phyloP scores from a whole-genome alignment of 2,888 invertebrate species.

The Eulithis prunata region DNA sequence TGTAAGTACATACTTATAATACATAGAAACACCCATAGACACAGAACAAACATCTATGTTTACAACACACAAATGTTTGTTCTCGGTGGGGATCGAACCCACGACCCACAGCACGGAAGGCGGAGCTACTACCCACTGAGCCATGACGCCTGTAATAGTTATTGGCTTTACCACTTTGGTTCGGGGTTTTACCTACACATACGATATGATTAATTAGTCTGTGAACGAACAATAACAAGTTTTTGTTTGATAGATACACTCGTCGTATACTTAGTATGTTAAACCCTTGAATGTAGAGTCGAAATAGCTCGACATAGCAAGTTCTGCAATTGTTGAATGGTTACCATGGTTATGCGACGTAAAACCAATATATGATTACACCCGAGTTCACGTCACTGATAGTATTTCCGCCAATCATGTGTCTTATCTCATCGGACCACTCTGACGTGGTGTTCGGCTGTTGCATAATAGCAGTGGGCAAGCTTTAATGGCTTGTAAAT shows the following conservation, averaged over 20 bases:
- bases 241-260: no score
- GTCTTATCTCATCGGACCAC: slow-evolving; percentile 17
- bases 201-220: not conserved
- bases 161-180: not conserved
- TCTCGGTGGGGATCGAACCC: no score
- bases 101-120: no score
- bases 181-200: not conserved
- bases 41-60: no score
- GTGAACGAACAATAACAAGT: not conserved
- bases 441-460: slow-evolving; percentile 4
- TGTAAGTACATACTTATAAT: no score
- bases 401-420: slow-evolving; percentile 1
- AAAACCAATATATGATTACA: slow-evolving; percentile 1
- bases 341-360: not conserved
- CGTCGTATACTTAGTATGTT: no score
- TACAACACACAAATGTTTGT: no score
- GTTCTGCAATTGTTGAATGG: not conserved
- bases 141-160: no score
- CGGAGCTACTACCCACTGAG: no score
- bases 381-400: slow-evolving; percentile 2
- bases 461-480: slow-evolving; percentile 9
- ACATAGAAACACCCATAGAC: no score
- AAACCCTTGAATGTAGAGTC: no score
- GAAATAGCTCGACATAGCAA: no score
- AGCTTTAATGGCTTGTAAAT: slow-evolving; percentile 2